Evolutionary conservation across 2,888 invertebrate genomes (phyloP), one percentile per base, ranked within the genome.

Genomic region (Drosophila anceps): DNA sequence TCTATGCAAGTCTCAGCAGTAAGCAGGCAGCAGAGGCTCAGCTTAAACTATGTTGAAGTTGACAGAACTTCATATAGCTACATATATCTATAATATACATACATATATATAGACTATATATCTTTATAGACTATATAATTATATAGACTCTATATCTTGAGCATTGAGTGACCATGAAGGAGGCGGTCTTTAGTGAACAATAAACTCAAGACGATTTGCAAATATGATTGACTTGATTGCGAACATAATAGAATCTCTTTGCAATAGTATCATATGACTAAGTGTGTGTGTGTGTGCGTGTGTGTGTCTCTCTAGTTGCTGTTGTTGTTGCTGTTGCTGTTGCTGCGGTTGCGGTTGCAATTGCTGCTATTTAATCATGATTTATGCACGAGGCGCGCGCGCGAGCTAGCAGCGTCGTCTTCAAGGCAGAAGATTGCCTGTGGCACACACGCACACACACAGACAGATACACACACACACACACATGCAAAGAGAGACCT

Each of bases 321-420:
- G 31, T 43, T 48, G 41, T 20, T 44, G 51, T 39, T 67, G 54
- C 18, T 44, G 51, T 39, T 67, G 54, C 18, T 31, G 35, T 20
- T 43, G 58, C 51, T 73, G 59, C 43, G 63, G 41, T 48, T 72
- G 71, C 50, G 55, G 64, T 72, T 73, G 33, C 48, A 68, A 29
- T 62, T 53, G 57, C 35, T 58, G 55, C 41, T 54, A 29, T 51
- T 80, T 76, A 69, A 81, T 80, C 69, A 85, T 85, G 85, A 82
- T 80, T 80, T 77, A 82, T 80, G 72, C 86, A 82, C 63, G 62
- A 43, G 29, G 55, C 39, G 61, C 55, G 53, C 37, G 55, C 50
- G 46, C 46, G 20, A 33, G 50, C 39, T 37, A 6, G 18, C n/a
- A 43, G 41, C 63, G 44, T 51, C 44, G 67, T 54, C 67, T 67